Percentiles rank a stretch among this genome's conserved stretches.
phyloP scores from a whole-genome alignment of 2,888 invertebrate species.

The Sycophila texana region DNA sequence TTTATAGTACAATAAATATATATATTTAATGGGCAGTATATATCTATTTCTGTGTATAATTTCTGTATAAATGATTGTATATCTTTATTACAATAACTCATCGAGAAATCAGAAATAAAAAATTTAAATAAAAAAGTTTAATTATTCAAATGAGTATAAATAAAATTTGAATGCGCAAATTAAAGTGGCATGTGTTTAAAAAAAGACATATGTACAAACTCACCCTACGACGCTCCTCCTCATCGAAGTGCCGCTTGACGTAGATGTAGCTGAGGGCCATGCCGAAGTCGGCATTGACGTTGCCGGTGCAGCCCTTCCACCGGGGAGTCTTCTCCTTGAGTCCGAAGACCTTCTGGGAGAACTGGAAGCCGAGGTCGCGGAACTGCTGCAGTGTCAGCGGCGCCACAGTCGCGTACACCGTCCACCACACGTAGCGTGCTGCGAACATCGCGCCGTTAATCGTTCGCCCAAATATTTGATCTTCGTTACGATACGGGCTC shows the following conservation, averaged over 20 bases:
- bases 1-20: too few relatives aligned
- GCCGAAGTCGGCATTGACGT: constrained; percentile 82
- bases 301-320: constrained; percentile 81
- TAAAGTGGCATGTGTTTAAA: too few relatives aligned
- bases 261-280: constrained; percentile 83
- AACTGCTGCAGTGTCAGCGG: constrained; percentile 80
- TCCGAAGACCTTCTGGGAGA: constrained; percentile 81
- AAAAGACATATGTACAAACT: background rate
- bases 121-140: too few relatives aligned
- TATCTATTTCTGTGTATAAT: too few relatives aligned
- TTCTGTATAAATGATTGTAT: too few relatives aligned
- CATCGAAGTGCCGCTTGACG: constrained; percentile 80
- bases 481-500: constrained; percentile 5
- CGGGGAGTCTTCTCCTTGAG: constrained; percentile 81
- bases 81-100: too few relatives aligned
- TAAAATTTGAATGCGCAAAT: too few relatives aligned
- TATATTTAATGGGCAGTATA: too few relatives aligned
- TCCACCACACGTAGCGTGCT: constrained; percentile 86
- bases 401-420: constrained; percentile 81
- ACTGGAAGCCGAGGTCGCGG: constrained; percentile 81
- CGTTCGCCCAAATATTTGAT: constrained; percentile 10
- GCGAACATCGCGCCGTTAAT: constrained; percentile 51
- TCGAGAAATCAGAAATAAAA: too few relatives aligned
- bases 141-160: too few relatives aligned
- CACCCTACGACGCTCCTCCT: constrained; percentile 79